phyloP scores from a whole-genome alignment of 1,140 invertebrate genomes.

The Bemisia tabaci region DNA sequence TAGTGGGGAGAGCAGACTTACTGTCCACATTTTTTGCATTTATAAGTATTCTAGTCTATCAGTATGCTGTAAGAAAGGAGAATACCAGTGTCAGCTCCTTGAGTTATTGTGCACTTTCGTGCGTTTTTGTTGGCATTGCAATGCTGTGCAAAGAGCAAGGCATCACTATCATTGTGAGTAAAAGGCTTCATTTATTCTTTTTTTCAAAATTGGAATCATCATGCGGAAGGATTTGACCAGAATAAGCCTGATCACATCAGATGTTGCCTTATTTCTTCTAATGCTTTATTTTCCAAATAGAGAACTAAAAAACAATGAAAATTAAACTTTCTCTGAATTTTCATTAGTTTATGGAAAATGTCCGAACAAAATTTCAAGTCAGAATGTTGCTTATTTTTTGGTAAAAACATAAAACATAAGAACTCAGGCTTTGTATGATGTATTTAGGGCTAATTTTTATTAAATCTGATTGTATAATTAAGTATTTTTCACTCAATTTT shows the following conservation, averaged over 20 bases:
- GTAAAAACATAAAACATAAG: no score
- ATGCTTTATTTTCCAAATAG: no score
- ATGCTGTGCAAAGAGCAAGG: conserved; percentile 91
- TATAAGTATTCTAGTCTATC: conserved; percentile 48
- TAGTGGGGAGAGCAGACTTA: conserved; percentile 64
- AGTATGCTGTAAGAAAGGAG: conserved; percentile 20
- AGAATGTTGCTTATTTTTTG: no score
- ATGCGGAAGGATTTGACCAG: neutral
- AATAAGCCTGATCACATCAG: conserved; percentile 14
- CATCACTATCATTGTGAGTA: conserved; percentile 68
- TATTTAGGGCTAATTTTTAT: no score
- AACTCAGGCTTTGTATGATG: no score
- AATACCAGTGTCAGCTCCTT: neutral
- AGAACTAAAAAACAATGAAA: no score
- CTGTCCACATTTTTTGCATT: conserved; percentile 67
- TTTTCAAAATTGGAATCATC: neutral
- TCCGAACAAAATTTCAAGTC: no score
- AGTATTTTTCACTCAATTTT: no score
- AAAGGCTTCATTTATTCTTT: conserved; percentile 9
- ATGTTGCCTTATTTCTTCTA: conserved; percentile 12
- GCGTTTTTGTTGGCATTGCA: conserved; percentile 40
- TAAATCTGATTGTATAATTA: no score
- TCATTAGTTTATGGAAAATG: no score
- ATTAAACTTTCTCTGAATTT: no score
- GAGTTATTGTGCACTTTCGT: neutral